phyloP scores from a whole-genome alignment of 2,888 invertebrate genomes.

The Pyralis farinalis region DNA sequence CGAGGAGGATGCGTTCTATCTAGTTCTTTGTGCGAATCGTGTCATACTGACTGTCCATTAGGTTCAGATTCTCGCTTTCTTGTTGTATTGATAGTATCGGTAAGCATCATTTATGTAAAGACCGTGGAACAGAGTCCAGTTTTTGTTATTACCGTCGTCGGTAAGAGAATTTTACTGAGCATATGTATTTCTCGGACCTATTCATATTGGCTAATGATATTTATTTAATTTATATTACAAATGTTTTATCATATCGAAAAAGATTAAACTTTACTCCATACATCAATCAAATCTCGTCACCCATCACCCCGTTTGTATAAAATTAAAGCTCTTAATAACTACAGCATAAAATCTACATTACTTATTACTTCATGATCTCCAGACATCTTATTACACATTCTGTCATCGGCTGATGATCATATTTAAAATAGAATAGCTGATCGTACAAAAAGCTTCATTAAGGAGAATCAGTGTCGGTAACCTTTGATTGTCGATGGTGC shows the following conservation, averaged over 20 bases:
- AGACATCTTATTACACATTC: conserved; percentile 29
- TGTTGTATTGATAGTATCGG: too few species aligned
- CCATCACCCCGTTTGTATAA: conserved; percentile 9
- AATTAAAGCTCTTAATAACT: conserved; percentile 24
- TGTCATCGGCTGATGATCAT: conserved; percentile 26
- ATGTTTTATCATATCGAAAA: neutral
- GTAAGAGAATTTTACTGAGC: too few species aligned
- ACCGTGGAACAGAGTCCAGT: too few species aligned
- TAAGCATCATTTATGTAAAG: too few species aligned
- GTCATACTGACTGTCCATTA: too few species aligned
- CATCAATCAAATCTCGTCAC: neutral
- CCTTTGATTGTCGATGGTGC: conserved; percentile 15
- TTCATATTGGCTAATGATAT: too few species aligned
- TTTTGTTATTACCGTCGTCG: too few species aligned
- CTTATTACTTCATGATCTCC: conserved; percentile 5
- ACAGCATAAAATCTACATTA: neutral
- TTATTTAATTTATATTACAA: neutral
- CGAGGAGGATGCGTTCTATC: too few species aligned
- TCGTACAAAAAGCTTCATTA: conserved; percentile 27
- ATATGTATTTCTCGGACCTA: too few species aligned
- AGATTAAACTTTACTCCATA: neutral
- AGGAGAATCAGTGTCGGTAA: conserved; percentile 16
- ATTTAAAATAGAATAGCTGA: conserved; percentile 27
- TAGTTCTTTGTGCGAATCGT: too few species aligned
- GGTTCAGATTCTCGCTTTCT: too few species aligned